Conservation (phyloP, 1,140 invertebrate genomes). For the Glomeris maerens region DNA sequence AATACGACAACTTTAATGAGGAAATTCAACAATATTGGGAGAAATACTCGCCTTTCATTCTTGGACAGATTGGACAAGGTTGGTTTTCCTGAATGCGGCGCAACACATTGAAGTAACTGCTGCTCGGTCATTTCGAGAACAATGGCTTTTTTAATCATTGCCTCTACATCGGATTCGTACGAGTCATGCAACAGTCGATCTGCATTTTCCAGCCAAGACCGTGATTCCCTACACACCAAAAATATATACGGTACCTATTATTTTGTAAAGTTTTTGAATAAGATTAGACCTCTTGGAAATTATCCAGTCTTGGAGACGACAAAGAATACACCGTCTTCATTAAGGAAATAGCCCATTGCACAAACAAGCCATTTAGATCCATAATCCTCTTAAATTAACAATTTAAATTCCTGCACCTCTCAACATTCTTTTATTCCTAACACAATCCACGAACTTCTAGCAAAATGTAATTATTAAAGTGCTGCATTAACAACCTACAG, state of each 20-base stretch:
- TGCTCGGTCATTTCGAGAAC: background rate
- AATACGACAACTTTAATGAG: background rate
- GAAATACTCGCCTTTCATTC: background rate
- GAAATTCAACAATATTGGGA: background rate
- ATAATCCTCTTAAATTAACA: too few species aligned
- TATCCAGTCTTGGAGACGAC: background rate
- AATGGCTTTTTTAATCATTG: background rate
- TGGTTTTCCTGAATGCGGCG: background rate
- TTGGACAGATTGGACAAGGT: background rate
- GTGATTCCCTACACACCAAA: background rate
- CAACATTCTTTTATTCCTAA: too few species aligned
- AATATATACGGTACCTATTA: background rate
- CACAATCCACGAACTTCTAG: too few species aligned
- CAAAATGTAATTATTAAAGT: too few species aligned
- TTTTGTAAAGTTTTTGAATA: background rate
- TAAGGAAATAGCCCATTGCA: background rate
- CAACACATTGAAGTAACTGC: background rate
- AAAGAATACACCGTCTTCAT: background rate
- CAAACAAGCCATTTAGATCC: too few species aligned
- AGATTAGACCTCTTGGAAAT: background rate
- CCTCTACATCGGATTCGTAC: background rate
- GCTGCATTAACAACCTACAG: too few species aligned
- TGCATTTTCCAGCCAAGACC: background rate
- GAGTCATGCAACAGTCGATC: background rate
- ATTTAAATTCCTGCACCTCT: too few species aligned